Evolutionary conservation across 2,888 invertebrate genomes (phyloP).

Genomic region (Stenichneumon culpator): DNA sequence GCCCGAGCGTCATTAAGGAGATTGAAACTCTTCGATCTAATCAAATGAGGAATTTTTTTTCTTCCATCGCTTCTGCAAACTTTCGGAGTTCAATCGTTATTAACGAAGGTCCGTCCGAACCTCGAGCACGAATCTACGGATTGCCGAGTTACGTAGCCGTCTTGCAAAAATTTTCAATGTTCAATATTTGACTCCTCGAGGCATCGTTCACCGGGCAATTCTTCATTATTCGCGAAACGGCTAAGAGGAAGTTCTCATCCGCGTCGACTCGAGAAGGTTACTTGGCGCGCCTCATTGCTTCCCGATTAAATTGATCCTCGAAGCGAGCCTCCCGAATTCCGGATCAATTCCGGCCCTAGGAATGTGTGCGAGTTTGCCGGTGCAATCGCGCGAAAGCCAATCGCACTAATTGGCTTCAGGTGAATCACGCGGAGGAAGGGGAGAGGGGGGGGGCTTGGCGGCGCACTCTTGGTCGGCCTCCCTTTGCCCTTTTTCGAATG

Average conservation of each 20-base stretch:
- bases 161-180: not conserved
- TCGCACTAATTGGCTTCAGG: slow-evolving; percentile 75
- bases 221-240: slow-evolving; percentile 24
- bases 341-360: slow-evolving; percentile 46
- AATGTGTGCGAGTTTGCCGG: slow-evolving; percentile 70
- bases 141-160: not conserved
- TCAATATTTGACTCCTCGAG: slow-evolving; percentile 20
- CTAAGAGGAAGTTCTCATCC: slow-evolving; percentile 34
- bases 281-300: slow-evolving; percentile 48
- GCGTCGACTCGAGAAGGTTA: slow-evolving; percentile 41
- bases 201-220: not conserved
- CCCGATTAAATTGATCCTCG: slow-evolving; percentile 52
- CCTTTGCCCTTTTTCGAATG: slow-evolving; percentile 50
- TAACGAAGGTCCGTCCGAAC: not conserved
- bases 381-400: slow-evolving; percentile 74
- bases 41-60: not conserved
- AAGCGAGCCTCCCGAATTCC: slow-evolving; percentile 46
- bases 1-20: not conserved
- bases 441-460: slow-evolving; percentile 32
- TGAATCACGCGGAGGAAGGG: slow-evolving; percentile 66
- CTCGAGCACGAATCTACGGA: not conserved
- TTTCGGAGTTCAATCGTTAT: not conserved
- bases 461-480: slow-evolving; percentile 55
- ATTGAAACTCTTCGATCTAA: not conserved
- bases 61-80: not conserved